A percentile compares a stretch with the other conserved stretches of the same genome.
These are phyloP conservation scores for Bombus cullumanus DNA, from an alignment of 1,140 invertebrate species.

Conservation along the genomic window DNA sequence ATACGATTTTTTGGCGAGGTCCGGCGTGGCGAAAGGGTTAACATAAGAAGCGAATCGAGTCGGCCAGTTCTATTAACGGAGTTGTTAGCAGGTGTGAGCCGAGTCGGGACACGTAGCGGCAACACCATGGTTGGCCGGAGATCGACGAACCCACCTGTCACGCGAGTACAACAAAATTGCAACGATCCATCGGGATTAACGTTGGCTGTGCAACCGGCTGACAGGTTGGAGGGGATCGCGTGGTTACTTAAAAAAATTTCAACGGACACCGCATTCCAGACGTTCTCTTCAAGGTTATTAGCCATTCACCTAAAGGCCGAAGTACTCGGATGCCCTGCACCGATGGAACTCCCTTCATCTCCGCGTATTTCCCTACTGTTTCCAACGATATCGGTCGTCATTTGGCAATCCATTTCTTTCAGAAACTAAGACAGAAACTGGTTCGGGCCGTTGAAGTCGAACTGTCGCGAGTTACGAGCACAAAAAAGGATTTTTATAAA, in stretches of 20 bases:
- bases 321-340: conserved; percentile 58
- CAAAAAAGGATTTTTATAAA: too few species aligned
- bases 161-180: neutral
- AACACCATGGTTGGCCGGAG: neutral
- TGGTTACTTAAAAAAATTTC: conserved; percentile 72
- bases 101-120: neutral
- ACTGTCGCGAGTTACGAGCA: too few species aligned
- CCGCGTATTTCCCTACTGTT: neutral
- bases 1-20: too few species aligned
- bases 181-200: conserved; percentile 6
- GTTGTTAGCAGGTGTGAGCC: conserved; percentile 27
- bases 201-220: neutral
- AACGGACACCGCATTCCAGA: conserved; percentile 75
- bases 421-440: too few species aligned
- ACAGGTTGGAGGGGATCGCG: neutral
- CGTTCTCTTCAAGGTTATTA: conserved; percentile 77
- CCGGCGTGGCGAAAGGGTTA: too few species aligned
- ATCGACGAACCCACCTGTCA: neutral
- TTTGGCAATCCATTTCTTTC: too few species aligned
- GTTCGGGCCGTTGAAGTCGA: too few species aligned
- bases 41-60: neutral
- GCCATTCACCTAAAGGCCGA: conserved; percentile 77
- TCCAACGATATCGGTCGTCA: neutral
- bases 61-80: conserved; percentile 6
- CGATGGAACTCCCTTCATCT: too few species aligned